phyloP scores from a whole-genome alignment of 1,140 invertebrate genomes.

The Aleiodes sp. region DNA sequence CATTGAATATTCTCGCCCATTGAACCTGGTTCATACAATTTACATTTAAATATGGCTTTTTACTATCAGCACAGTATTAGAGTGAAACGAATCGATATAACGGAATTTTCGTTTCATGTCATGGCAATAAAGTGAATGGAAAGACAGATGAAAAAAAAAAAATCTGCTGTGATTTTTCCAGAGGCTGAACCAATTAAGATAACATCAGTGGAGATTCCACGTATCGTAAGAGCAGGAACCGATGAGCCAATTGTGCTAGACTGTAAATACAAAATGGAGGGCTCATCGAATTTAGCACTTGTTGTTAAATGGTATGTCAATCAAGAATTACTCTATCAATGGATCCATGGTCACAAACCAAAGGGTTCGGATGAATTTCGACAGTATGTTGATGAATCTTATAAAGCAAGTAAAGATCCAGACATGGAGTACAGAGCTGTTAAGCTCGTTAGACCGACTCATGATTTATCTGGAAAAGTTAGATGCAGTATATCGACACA shows the following conservation, averaged over 20 bases:
- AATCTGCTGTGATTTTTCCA: slow-evolving; percentile 34
- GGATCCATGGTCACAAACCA: slow-evolving; percentile 75
- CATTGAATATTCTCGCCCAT: too few relatives aligned
- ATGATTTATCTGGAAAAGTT: slow-evolving; percentile 79
- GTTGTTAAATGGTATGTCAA: slow-evolving; percentile 85
- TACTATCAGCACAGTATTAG: too few relatives aligned
- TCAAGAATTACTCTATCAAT: slow-evolving; percentile 78
- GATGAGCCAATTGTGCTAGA: slow-evolving; percentile 75
- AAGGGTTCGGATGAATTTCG: slow-evolving; percentile 72
- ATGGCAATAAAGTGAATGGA: too few relatives aligned
- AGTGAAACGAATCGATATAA: too few relatives aligned
- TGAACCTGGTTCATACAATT: too few relatives aligned
- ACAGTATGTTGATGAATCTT: slow-evolving; percentile 71
- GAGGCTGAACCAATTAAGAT: slow-evolving; percentile 66
- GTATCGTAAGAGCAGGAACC: slow-evolving; percentile 74
- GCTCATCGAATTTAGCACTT: slow-evolving; percentile 65
- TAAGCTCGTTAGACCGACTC: slow-evolving; percentile 74
- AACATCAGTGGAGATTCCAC: slow-evolving; percentile 74
- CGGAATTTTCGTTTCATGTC: too few relatives aligned
- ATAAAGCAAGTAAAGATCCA: slow-evolving; percentile 71
- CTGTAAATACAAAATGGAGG: slow-evolving; percentile 77
- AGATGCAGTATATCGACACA: slow-evolving; percentile 79
- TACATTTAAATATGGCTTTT: too few relatives aligned
- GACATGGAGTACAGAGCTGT: slow-evolving; percentile 75
- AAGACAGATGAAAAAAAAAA: too few relatives aligned